phyloP scores from a whole-genome alignment of 2,888 invertebrate species.

The Alsophila aescularia region DNA sequence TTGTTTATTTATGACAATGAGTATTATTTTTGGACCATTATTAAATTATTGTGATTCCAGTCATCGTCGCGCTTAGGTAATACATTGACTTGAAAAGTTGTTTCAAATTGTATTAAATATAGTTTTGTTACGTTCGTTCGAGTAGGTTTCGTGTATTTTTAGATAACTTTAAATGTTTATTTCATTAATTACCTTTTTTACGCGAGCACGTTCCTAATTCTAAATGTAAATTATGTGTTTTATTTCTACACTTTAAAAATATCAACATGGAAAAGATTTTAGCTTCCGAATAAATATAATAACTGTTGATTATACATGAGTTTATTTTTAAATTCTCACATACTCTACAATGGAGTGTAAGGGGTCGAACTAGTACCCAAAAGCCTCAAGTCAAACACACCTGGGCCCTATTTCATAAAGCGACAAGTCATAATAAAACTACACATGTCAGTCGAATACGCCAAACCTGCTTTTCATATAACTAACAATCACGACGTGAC shows the following conservation, averaged over 20 bases:
- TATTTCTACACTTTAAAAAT: conserved; percentile 62
- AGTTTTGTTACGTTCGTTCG: conserved; percentile 29
- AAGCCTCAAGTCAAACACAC: too few relatives aligned
- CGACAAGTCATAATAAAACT: too few relatives aligned
- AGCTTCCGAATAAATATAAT: conserved; percentile 81
- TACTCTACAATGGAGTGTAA: too few relatives aligned
- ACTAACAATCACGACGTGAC: too few relatives aligned
- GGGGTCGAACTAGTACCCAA: too few relatives aligned
- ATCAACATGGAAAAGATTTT: conserved; percentile 64
- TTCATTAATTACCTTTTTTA: conserved; percentile 47
- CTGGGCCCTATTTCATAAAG: too few relatives aligned
- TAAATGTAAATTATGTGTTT: conserved; percentile 65
- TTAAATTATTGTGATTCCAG: conserved; percentile 52
- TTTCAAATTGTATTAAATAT: conserved; percentile 34
- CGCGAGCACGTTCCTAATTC: conserved; percentile 62
- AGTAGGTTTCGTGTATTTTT: conserved; percentile 39
- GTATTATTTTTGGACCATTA: conserved; percentile 71
- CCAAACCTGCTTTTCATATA: too few relatives aligned
- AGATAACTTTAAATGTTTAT: conserved; percentile 43
- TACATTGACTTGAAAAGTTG: conserved; percentile 26
- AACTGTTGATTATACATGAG: conserved; percentile 65
- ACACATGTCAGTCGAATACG: too few relatives aligned
- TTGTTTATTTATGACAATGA: conserved; percentile 56
- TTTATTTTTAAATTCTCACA: conserved; percentile 36
- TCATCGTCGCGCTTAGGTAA: conserved; percentile 33